Evolutionary conservation across 2,888 invertebrate species (phyloP), one percentile per base, ranked within the genome.

Genomic region (Lymantria dispar): DNA sequence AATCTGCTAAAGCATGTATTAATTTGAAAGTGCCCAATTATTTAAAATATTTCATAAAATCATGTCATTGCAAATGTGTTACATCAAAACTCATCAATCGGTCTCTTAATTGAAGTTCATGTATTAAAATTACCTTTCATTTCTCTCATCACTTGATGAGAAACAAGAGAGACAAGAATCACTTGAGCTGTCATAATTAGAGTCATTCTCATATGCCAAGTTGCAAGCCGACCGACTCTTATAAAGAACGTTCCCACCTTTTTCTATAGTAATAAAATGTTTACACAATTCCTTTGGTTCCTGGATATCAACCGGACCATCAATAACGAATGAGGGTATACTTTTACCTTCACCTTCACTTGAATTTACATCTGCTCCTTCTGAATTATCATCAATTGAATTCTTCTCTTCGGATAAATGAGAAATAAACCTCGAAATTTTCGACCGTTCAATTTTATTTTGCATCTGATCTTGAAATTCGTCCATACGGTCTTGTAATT

Each of bases 381-480:
- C 30, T 52, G 59, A 66, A 40, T 65, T 73, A 31, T 76, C 76
- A 13, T 84, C 86, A 0, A 71, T 12, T 1, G 86, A 87, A 67
- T 78, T 84, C 53, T 67, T 76, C 0, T 90, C 89, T 45, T 88
- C 87, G 0, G 74, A 70, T n/a, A 87, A 45, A 57, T 89, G 84
- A 0, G 87, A 79, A 1, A 87, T 80, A 3, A 91, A 82, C 54
- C 67, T 76, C 0, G 82, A 75, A 14, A 86, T 53, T 55, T 81
- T 80, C 0, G 83, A 82, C 22, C 64, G 74, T 43, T 88, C 87
- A 29, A 86, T 75, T 67, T 80, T 83, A n/a, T 59, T 80, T 33
- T 90, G 90, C 1, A 91, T 69, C 52, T 88, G 85, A 41, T 89
- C 91, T 62, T 89, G 90, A 0, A 91, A 70, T 45, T 83, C 87